These are phyloP conservation scores for Bhutanitis thaidina DNA, from an alignment of 2,888 invertebrate species.

Conservation along the genomic window DNA sequence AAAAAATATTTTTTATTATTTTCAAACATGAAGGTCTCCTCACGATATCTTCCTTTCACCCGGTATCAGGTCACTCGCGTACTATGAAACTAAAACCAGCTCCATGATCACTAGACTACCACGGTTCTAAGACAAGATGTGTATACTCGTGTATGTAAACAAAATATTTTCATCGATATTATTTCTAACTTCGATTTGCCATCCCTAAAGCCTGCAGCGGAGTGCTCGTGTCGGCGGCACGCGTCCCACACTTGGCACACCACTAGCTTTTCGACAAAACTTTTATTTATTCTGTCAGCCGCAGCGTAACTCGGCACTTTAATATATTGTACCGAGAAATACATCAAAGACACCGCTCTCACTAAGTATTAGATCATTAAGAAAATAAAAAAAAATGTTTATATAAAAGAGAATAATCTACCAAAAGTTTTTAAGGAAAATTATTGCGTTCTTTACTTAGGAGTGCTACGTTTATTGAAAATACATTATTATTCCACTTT, in stretches of 20 bases:
- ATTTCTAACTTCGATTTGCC: slow-evolving; percentile 14
- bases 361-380: slow-evolving; percentile 5
- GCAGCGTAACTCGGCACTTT: slow-evolving; percentile 48
- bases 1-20: too few species aligned
- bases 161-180: too few species aligned
- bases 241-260: slow-evolving; percentile 58
- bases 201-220: slow-evolving; percentile 35
- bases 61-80: too few species aligned
- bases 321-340: slow-evolving; percentile 31
- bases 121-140: too few species aligned
- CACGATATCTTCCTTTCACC: too few species aligned
- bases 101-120: too few species aligned
- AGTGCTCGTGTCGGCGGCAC: slow-evolving; percentile 54
- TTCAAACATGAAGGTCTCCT: too few species aligned
- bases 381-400: not conserved
- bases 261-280: slow-evolving; percentile 64
- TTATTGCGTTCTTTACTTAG: too few species aligned
- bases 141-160: too few species aligned
- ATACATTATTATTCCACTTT: too few species aligned
- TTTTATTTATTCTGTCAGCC: slow-evolving; percentile 73
- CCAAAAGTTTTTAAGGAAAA: not conserved
- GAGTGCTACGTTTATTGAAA: too few species aligned
- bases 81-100: too few species aligned
- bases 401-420: not conserved
- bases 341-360: slow-evolving; percentile 12